Evolutionary conservation across 2,888 invertebrate genomes (phyloP).

Genomic region (Drosophila formosana): DNA sequence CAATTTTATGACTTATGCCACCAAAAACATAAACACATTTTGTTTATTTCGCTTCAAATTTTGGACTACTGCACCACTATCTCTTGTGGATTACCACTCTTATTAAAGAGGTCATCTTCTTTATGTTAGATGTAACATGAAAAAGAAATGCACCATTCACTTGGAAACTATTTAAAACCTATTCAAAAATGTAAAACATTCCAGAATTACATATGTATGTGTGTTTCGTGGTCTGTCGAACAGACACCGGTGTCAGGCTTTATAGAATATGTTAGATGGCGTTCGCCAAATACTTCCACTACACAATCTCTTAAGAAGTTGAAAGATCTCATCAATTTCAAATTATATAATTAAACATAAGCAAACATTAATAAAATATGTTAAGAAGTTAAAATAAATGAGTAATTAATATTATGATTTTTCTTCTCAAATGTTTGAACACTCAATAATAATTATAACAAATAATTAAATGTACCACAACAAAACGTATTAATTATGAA

Average conservation of each 20-base stretch:
- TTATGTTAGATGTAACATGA: slow-evolving; percentile 1
- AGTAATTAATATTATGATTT: slow-evolving; percentile 72
- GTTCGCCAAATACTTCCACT: background rate
- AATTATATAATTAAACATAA: slow-evolving; percentile 7
- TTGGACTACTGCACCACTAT: background rate
- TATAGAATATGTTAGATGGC: background rate
- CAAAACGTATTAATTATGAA: slow-evolving; percentile 45
- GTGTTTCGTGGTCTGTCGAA: background rate
- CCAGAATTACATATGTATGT: background rate
- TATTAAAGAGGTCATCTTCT: background rate
- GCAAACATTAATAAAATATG: slow-evolving; percentile 20
- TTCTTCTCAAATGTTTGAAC: slow-evolving; percentile 75
- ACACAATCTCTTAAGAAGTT: background rate
- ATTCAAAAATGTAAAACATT: background rate
- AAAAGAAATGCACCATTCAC: background rate
- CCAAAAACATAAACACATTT: background rate
- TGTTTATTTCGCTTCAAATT: slow-evolving; percentile 1
- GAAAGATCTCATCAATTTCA: background rate
- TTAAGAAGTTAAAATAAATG: slow-evolving; percentile 36
- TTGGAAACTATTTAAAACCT: background rate
- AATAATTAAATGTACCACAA: slow-evolving; percentile 46
- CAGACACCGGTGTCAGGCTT: background rate
- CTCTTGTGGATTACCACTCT: background rate
- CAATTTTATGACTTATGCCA: slow-evolving; percentile 1
- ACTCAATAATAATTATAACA: slow-evolving; percentile 53